These are phyloP conservation scores for Apodemus speciosus DNA, from an alignment of 2,113 vertebrate genomes.

Conservation along the genomic window DNA sequence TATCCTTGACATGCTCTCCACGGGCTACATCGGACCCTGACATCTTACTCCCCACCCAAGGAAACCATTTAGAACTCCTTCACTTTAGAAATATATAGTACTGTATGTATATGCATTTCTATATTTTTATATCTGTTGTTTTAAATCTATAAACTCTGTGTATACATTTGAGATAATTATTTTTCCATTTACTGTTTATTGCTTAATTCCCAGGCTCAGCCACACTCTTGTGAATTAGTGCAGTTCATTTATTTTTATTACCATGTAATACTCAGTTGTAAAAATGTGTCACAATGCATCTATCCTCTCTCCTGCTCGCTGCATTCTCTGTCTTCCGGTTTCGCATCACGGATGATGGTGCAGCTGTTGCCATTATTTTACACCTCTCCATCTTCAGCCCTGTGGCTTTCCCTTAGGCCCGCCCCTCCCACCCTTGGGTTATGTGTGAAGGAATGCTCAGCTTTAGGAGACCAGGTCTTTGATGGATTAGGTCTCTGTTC, in stretches of 20 bases:
- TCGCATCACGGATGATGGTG: background rate
- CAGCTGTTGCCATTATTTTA: background rate
- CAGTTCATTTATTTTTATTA: conserved; percentile 49
- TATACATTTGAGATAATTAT: background rate
- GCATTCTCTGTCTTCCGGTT: background rate
- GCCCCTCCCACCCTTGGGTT: conserved; percentile 24
- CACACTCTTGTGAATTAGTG: background rate
- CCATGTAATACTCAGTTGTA: background rate
- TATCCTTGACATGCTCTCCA: background rate
- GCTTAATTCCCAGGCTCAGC: background rate
- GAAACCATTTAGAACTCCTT: conserved; percentile 2
- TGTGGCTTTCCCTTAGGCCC: background rate
- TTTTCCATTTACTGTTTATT: conserved; percentile 31
- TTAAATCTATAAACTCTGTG: conserved; percentile 29
- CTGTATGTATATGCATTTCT: background rate
- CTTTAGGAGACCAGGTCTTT: background rate
- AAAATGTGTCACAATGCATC: background rate
- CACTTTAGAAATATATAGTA: conserved; percentile 22
- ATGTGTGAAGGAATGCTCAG: background rate
- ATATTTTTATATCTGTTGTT: background rate
- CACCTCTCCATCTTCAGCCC: background rate
- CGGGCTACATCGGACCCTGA: background rate
- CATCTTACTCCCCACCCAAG: background rate
- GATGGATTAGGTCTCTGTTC: background rate
- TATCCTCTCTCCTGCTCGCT: background rate